These are phyloP conservation scores for Cremastinae sp. DNA, from an alignment of 2,888 invertebrate species.

Conservation along the genomic window DNA sequence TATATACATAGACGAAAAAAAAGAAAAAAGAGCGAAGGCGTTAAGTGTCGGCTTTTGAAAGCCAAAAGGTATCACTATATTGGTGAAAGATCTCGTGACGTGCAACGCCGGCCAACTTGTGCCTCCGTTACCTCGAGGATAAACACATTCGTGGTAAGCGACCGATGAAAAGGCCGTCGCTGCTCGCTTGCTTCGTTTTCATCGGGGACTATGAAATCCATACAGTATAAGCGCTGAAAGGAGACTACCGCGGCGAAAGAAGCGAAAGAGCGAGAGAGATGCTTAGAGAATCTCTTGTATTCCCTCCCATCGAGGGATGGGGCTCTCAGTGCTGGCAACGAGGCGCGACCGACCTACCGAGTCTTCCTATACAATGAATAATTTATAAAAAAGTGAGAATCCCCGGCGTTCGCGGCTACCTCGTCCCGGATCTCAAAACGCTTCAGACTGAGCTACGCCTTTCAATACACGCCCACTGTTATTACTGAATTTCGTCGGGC, in stretches of 20 bases:
- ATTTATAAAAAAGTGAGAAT: slow-evolving; percentile 62
- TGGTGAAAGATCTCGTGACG: slow-evolving; percentile 35
- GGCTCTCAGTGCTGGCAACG: slow-evolving; percentile 49
- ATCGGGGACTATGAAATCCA: slow-evolving; percentile 58
- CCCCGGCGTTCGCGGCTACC: slow-evolving; percentile 46
- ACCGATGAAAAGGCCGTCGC: slow-evolving; percentile 65
- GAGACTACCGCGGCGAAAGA: slow-evolving; percentile 20
- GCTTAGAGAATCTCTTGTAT: slow-evolving; percentile 35
- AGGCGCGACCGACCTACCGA: slow-evolving; percentile 42
- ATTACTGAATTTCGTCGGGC: slow-evolving; percentile 13
- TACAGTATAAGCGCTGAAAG: slow-evolving; percentile 54
- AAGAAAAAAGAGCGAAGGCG: slow-evolving; percentile 15
- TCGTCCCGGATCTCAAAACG: slow-evolving; percentile 39
- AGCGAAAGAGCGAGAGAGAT: slow-evolving; percentile 12
- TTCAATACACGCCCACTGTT: slow-evolving; percentile 17
- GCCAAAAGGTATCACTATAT: slow-evolving; percentile 3
- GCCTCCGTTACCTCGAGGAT: slow-evolving; percentile 47
- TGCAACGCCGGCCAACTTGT: slow-evolving; percentile 46
- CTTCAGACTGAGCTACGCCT: slow-evolving; percentile 27
- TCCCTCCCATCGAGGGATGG: slow-evolving; percentile 33
- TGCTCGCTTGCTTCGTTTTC: slow-evolving; percentile 56
- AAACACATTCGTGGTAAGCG: slow-evolving; percentile 66
- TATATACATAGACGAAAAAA: background rate
- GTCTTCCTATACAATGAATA: slow-evolving; percentile 63
- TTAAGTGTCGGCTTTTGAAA: slow-evolving; percentile 12